A percentile compares a stretch with the other conserved stretches of the same genome.
phyloP scores from a whole-genome alignment of 1,140 invertebrate genomes.

The Palaemon carinicauda region DNA sequence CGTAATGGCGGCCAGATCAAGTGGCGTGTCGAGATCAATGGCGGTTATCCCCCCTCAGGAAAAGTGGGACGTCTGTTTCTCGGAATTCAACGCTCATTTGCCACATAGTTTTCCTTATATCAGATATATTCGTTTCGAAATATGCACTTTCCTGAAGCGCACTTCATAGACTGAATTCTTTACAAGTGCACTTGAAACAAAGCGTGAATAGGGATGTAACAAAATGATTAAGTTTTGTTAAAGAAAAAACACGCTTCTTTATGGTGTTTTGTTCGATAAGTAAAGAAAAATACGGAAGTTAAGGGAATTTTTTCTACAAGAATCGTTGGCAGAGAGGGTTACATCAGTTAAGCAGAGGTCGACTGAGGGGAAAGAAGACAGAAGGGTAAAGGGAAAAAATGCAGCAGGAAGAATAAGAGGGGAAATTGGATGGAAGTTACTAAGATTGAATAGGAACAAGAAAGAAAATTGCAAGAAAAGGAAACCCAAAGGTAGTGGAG shows the following conservation, averaged over 20 bases:
- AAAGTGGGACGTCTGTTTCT: too few species aligned
- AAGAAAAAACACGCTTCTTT: too few species aligned
- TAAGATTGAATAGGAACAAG: neutral
- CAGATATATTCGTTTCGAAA: too few species aligned
- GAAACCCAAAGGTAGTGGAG: too few species aligned
- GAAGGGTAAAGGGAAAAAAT: neutral
- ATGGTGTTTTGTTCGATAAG: too few species aligned
- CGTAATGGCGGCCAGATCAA: neutral
- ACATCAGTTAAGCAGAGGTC: too few species aligned
- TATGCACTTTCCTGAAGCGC: too few species aligned
- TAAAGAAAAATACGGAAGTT: neutral
- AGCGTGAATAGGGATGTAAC: neutral
- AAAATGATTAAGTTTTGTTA: too few species aligned
- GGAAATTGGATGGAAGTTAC: neutral
- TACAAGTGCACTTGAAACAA: neutral
- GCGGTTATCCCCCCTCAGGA: neutral
- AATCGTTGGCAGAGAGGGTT: neutral
- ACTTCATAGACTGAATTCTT: too few species aligned
- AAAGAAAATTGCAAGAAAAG: too few species aligned
- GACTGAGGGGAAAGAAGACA: neutral
- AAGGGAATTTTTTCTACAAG: neutral
- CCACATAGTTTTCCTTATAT: too few species aligned
- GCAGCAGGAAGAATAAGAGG: neutral
- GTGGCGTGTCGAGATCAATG: neutral
- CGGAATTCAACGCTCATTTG: too few species aligned